These are phyloP conservation scores for Maniola hyperantus DNA, from an alignment of 2,888 invertebrate species.

Conservation along the genomic window DNA sequence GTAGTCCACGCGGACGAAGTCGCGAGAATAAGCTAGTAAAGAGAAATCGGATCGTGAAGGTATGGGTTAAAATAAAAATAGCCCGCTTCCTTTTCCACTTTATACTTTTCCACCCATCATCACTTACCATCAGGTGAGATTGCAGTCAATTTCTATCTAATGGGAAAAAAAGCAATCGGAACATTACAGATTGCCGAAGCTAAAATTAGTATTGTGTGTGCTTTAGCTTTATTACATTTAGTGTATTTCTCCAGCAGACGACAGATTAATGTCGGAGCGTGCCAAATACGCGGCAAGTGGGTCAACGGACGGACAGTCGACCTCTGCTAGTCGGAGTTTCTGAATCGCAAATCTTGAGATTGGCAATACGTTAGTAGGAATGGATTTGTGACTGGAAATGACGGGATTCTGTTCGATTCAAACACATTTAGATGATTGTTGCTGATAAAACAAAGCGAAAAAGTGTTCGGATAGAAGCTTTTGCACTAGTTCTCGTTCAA, in stretches of 20 bases:
- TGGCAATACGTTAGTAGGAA: conserved; percentile 30
- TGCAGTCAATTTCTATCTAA: too few relatives aligned
- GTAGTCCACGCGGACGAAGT: too few relatives aligned
- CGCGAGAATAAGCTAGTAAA: too few relatives aligned
- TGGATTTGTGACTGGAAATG: conserved; percentile 17
- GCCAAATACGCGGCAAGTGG: conserved; percentile 45
- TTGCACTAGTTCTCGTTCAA: too few relatives aligned
- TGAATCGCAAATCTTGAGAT: conserved; percentile 42
- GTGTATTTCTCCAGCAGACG: conserved; percentile 37
- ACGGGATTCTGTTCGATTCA: background rate
- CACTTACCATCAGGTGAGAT: too few relatives aligned
- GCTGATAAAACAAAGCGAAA: background rate
- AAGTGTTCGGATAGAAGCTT: too few relatives aligned
- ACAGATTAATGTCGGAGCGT: conserved; percentile 42
- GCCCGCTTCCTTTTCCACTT: too few relatives aligned
- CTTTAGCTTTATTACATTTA: conserved; percentile 23
- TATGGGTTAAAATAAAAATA: too few relatives aligned
- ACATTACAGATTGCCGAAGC: too few relatives aligned
- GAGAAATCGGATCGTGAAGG: too few relatives aligned
- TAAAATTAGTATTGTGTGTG: background rate
- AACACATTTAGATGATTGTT: background rate
- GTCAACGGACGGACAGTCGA: conserved; percentile 42
- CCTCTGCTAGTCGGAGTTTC: conserved; percentile 35
- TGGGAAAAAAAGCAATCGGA: too few relatives aligned
- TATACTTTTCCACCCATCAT: too few relatives aligned